Conservation (phyloP, 1,140 invertebrate species). For the Drosophila auraria region DNA sequence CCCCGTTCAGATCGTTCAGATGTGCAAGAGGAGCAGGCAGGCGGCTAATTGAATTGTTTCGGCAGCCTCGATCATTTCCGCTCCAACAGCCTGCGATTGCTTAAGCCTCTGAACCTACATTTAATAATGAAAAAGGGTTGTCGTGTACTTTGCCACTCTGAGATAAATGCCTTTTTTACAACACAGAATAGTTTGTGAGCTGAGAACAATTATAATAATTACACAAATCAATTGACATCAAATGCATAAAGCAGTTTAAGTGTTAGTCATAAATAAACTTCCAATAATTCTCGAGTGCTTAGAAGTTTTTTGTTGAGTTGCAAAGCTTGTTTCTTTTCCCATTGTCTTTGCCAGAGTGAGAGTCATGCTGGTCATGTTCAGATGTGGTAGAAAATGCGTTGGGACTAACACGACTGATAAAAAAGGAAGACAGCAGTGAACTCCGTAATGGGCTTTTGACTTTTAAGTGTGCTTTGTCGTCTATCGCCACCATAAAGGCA, state of each 20-base stretch:
- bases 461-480: constrained; percentile 46
- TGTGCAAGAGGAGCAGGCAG: constrained; percentile 33
- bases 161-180: background rate
- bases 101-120: background rate
- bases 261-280: background rate
- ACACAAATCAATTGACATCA: background rate
- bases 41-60: constrained; percentile 43
- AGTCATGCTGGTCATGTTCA: constrained; percentile 10
- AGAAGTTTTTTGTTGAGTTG: background rate
- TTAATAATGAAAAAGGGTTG: background rate
- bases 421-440: constrained; percentile 32
- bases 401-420: constrained; percentile 11
- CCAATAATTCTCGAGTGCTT: background rate
- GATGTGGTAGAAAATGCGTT: constrained; percentile 10
- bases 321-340: constrained; percentile 16
- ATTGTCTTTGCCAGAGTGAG: constrained; percentile 1
- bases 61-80: constrained; percentile 17
- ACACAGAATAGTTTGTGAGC: background rate
- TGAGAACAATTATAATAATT: background rate
- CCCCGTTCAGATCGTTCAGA: constrained; percentile 16
- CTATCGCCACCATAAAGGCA: constrained; percentile 46
- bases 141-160: background rate
- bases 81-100: background rate
- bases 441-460: constrained; percentile 28
- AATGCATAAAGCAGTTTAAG: background rate